phyloP scores from a whole-genome alignment of 2,113 vertebrate species.

The Suricata suricatta region DNA sequence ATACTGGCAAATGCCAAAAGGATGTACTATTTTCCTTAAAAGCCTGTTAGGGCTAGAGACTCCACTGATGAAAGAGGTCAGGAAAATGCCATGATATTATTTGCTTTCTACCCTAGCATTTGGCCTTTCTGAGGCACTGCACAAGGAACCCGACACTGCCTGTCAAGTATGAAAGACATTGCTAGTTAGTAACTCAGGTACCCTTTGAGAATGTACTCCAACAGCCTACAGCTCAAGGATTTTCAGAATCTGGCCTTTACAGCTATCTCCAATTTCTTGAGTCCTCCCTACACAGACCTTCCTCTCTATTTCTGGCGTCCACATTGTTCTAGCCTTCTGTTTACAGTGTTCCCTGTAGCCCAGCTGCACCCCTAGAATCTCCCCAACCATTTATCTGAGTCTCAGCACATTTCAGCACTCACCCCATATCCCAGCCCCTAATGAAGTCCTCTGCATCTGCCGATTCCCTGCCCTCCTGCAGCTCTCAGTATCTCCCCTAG shows the following conservation, averaged over 20 bases:
- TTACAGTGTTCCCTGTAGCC: neutral
- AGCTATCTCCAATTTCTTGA: neutral
- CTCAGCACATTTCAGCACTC: neutral
- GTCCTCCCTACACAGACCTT: neutral
- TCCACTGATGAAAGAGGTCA: conserved; percentile 44
- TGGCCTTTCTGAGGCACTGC: neutral
- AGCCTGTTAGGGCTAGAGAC: conserved; percentile 44
- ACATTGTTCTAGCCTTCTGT: neutral
- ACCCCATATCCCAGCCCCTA: neutral
- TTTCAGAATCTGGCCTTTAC: neutral
- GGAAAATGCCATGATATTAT: neutral
- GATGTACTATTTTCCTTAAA: conserved; percentile 44
- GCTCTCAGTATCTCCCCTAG: neutral
- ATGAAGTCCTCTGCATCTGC: neutral
- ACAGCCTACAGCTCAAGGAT: neutral
- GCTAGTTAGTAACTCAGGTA: neutral
- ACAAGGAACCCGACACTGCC: neutral
- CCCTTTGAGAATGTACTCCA: neutral
- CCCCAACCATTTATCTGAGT: neutral
- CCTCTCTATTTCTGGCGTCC: neutral
- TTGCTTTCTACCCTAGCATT: neutral
- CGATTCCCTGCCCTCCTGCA: too few relatives aligned
- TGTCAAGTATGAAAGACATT: neutral
- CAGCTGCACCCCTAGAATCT: neutral
- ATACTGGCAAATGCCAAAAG: conserved; percentile 30